These are phyloP conservation scores for Allolobophora icterica DNA, from an alignment of 2,888 invertebrate species.

Conservation along the genomic window DNA sequence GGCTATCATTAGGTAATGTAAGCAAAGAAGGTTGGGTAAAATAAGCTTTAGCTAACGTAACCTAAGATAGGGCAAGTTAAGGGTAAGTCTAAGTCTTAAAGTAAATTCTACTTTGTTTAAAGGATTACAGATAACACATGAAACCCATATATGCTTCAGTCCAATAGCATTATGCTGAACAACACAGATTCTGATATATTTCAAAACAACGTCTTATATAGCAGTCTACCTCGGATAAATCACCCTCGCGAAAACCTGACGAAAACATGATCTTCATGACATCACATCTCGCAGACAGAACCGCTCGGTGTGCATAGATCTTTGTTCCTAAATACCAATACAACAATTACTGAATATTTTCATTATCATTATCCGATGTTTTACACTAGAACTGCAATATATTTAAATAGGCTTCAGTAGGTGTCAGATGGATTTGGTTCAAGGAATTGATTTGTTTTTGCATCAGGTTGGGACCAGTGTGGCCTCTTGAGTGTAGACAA, in stretches of 20 bases:
- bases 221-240: neutral
- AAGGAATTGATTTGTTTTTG: too few relatives aligned
- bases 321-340: slow-evolving; percentile 49
- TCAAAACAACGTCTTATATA: neutral
- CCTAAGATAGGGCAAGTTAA: neutral
- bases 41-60: neutral
- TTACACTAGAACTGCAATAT: neutral
- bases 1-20: neutral
- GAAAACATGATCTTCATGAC: slow-evolving; percentile 61
- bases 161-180: neutral
- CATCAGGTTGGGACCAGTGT: too few relatives aligned
- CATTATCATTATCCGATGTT: too few relatives aligned
- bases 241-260: slow-evolving; percentile 54
- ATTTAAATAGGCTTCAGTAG: too few relatives aligned
- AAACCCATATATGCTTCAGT: neutral
- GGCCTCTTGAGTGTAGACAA: too few relatives aligned
- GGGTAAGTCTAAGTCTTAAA: neutral
- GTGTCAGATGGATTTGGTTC: too few relatives aligned
- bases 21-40: neutral
- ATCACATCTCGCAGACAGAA: slow-evolving; percentile 55
- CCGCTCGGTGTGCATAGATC: slow-evolving; percentile 55
- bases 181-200: neutral
- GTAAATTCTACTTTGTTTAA: too few relatives aligned
- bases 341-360: slow-evolving; percentile 22
- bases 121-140: too few relatives aligned